Evolutionary conservation across 2,888 invertebrate species (phyloP), one percentile per base, ranked within the genome.

Genomic region (Nymphalis c-album): DNA sequence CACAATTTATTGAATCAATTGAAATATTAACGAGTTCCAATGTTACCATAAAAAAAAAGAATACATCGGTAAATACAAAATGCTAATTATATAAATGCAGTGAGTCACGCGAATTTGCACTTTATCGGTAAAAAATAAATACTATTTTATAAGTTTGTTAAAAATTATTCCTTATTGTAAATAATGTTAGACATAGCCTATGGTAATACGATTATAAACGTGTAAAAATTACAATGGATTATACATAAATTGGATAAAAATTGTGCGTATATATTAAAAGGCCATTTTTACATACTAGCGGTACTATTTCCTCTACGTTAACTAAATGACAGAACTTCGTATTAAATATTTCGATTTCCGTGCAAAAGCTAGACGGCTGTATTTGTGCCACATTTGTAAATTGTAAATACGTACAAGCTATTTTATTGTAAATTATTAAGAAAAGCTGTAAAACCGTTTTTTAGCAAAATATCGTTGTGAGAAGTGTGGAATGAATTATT

Each of bases 401-500:
- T 63, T 55, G 70, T 62, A 67, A 73, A 22, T 22, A 1, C 22
- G 22, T 22, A 79, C 74, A 86, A 87, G 87, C 87, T 84, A n/a
- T n/a, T 84, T 82, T 83, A 81, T 85, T 84, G 80, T 82, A 81
- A 80, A 83, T 76, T 81, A 81, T 78, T 78, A 78, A 80, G 80
- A 80, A 80, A 73, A 77, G 77, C 76, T 86, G 85, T 85, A 86
- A 84, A 88, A 80, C 75, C 74, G 77, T 84, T 76, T n/a, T 22
- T 75, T 91, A 90, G 88, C 87, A 91, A 91, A 91, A 91, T 90
- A 89, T 81, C 83, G 80, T 76, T 74, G 80, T 84, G 80, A 13
- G 55, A 48, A 53, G 82, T 80, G 82, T 88, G 88, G 90, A 90
- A 86, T 87, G 83, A 87, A 88, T 79, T 73, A 73, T 78, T 84